A percentile compares a stretch with the other conserved stretches of the same genome.
phyloP scores from a whole-genome alignment of 1,140 invertebrate species.

The Leptestheria dahalacensis region DNA sequence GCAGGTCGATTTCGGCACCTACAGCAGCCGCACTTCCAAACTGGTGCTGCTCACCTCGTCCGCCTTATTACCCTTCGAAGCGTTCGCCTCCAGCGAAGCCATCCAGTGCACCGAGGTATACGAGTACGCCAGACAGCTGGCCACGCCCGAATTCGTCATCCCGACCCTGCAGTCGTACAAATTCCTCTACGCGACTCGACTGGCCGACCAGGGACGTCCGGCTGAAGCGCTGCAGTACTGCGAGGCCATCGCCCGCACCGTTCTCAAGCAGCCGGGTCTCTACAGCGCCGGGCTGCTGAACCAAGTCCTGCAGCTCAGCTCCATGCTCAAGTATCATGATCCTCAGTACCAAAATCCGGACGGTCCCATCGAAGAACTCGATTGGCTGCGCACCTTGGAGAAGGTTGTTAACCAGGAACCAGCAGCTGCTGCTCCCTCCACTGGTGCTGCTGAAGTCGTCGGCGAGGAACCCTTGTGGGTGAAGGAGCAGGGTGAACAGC shows the following conservation, averaged over 20 bases:
- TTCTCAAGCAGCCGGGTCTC: slow-evolving; percentile 36
- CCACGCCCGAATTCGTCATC: slow-evolving; percentile 53
- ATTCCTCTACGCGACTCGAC: slow-evolving; percentile 44
- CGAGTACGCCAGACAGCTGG: slow-evolving; percentile 75
- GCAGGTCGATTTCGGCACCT: slow-evolving; percentile 54
- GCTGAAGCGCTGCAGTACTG: slow-evolving; percentile 65
- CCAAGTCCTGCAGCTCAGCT: slow-evolving; percentile 46
- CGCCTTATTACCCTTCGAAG: slow-evolving; percentile 21
- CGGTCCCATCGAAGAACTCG: slow-evolving; percentile 28
- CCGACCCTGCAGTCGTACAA: slow-evolving; percentile 45
- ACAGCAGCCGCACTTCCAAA: slow-evolving; percentile 38
- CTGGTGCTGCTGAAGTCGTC: too few relatives aligned
- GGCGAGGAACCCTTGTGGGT: neutral
- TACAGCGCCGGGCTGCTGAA: slow-evolving; percentile 43
- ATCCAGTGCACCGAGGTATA: slow-evolving; percentile 89
- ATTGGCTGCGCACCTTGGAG: slow-evolving; percentile 30
- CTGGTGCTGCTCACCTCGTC: slow-evolving; percentile 44
- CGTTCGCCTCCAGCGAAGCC: slow-evolving; percentile 63
- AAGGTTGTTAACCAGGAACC: neutral
- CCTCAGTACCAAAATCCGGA: slow-evolving; percentile 35
- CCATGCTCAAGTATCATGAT: slow-evolving; percentile 64
- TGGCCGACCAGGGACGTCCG: slow-evolving; percentile 59
- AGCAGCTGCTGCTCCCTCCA: neutral
- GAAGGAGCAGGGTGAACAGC: neutral
- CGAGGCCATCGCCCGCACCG: slow-evolving; percentile 54